A percentile compares a stretch with the other conserved stretches of the same genome.
Conservation (phyloP, 92 coral and sea anemone genomes). For the Ricordea florida region DNA sequence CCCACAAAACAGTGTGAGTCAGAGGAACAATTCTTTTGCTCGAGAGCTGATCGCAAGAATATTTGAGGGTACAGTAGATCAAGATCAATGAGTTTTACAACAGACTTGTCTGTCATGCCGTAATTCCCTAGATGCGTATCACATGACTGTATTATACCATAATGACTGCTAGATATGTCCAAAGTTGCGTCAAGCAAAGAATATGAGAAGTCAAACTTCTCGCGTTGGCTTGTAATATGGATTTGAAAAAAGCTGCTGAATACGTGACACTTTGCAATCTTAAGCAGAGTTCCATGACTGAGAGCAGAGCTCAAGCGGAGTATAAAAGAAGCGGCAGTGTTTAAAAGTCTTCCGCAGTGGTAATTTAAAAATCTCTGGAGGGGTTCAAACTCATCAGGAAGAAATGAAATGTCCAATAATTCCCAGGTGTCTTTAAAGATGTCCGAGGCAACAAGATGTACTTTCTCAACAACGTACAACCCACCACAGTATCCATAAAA, state of each 20-base stretch:
- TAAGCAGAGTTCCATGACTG: not conserved
- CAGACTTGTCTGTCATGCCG: slow-evolving; percentile 50
- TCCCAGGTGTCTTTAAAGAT: slow-evolving; percentile 31
- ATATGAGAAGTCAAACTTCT: slow-evolving; percentile 46
- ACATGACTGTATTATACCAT: slow-evolving; percentile 69
- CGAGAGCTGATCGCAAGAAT: slow-evolving; percentile 16
- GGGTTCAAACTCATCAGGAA: slow-evolving; percentile 60
- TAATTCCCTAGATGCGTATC: slow-evolving; percentile 72
- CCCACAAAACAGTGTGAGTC: slow-evolving; percentile 59
- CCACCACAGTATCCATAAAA: slow-evolving; percentile 81
- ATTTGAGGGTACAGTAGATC: slow-evolving; percentile 52
- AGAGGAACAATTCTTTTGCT: slow-evolving; percentile 26
- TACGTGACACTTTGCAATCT: not conserved
- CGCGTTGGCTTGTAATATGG: slow-evolving; percentile 32
- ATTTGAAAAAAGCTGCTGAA: slow-evolving; percentile 4
- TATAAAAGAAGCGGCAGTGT: not conserved
- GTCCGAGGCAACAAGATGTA: slow-evolving; percentile 46
- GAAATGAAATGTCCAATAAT: slow-evolving; percentile 34
- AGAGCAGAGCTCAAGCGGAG: not conserved
- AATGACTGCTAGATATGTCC: slow-evolving; percentile 43
- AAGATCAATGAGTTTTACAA: slow-evolving; percentile 63
- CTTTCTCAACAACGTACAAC: slow-evolving; percentile 63
- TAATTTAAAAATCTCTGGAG: slow-evolving; percentile 20
- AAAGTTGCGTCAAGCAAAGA: slow-evolving; percentile 58
- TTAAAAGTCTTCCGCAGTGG: not conserved